Evolutionary conservation across 2,113 vertebrate species (phyloP), one percentile per base, ranked within the genome.

Genomic region (Cyanoliseus patagonus): DNA sequence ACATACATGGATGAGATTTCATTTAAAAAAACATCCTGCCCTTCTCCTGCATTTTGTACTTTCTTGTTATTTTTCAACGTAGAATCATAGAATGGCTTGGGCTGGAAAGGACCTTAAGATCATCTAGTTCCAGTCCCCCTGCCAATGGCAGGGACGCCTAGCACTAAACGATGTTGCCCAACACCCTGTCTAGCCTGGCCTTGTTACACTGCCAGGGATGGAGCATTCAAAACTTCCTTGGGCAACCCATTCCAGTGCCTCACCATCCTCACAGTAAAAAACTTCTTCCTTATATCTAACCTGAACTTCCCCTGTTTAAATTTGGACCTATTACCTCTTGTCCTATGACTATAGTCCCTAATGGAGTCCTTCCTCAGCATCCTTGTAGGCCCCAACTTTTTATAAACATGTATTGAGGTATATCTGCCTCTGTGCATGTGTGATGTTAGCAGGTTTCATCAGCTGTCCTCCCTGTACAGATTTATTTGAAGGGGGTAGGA

Each of bases 1-100:
- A 10, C 5, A 2, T 7, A 13, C 0, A 1, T 3, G 3, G 20
- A 33, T 37, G 22, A 61, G 35, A 79, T 55, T 24, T 13, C 42
- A 33, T 75, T 69, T 46, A 22, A 44, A 86, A 55, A 55, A 52
- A 67, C 18, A 35, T 6, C 8, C 11, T 44, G 9, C n/a, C 9
- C 30, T 46, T 88, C 24, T 23, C 30, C 78, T 86, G 55, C n/a
- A 46, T 53, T 86, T 74, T 52, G 4, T n/a, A 24, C 9, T 27
- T 52, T 9, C 57, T 61, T 37, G 3, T 37, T 73, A 16, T 88
- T 84, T 66, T 53, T n/a, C 18, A 53, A 35, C 7, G 35, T 37
- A 57, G 53, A 55, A 57, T 57, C 55, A 13, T 13, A 57, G 55
- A 57, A 57, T n/a, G 19, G 31, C 20, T 57, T 13, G 55, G 55